Evolutionary conservation across 35 echinoderm and acorn worm species (phyloP).

Genomic region (Ophiothrix spiculata): DNA sequence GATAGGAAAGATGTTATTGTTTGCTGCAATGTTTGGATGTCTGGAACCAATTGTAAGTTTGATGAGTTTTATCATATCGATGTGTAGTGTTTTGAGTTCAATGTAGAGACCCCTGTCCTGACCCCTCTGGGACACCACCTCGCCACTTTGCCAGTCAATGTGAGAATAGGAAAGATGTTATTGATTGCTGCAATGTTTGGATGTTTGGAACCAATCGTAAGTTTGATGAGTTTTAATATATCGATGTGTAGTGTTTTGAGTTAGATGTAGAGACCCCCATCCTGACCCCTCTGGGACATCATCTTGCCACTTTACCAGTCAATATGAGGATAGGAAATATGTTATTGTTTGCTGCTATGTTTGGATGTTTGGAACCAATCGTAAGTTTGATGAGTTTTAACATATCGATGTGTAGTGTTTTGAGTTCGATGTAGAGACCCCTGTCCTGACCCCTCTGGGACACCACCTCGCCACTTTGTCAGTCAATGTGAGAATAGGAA

Average conservation of each 20-base stretch:
- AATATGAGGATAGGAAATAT: slow-evolving; percentile 88
- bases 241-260: no score
- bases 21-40: slow-evolving; percentile 92
- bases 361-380: slow-evolving; percentile 90
- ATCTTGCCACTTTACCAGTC: slow-evolving; percentile 80
- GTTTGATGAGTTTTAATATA: no score
- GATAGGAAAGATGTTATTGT: slow-evolving; percentile 89
- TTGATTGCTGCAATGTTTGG: slow-evolving; percentile 91
- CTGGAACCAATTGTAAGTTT: slow-evolving; percentile 89
- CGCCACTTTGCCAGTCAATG: slow-evolving; percentile 82
- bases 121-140: slow-evolving; percentile 89
- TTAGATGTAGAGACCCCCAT: slow-evolving; percentile 34
- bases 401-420: no score
- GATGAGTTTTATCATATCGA: no score
- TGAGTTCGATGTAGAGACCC: slow-evolving; percentile 48
- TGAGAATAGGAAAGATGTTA: slow-evolving; percentile 90
- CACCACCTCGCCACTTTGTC: slow-evolving; percentile 83
- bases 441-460: slow-evolving; percentile 78
- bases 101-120: slow-evolving; percentile 52
- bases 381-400: slow-evolving; percentile 63
- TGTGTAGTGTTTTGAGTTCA: no score
- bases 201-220: slow-evolving; percentile 88
- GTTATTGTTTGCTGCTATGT: slow-evolving; percentile 83
- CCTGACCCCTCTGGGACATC: slow-evolving; percentile 81
- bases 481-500: slow-evolving; percentile 86